Evolutionary conservation across 2,113 vertebrate genomes (phyloP).

Genomic region (Corydoras maculifer): DNA sequence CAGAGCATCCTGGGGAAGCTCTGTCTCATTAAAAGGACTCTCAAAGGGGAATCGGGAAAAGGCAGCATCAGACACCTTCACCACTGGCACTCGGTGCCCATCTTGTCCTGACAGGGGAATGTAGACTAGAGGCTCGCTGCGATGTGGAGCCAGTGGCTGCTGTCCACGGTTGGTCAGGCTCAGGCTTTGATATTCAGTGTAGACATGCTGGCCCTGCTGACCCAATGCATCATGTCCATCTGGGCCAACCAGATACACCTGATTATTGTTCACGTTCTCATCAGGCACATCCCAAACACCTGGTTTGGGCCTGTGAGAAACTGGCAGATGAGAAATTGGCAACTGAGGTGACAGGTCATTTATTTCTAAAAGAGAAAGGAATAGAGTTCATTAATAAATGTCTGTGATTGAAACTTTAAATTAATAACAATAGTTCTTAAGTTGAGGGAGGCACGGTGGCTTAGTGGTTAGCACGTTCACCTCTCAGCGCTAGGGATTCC

Average conservation of each 20-base stretch:
- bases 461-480: too few relatives aligned
- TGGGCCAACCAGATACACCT: constrained; percentile 78
- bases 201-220: constrained; percentile 80
- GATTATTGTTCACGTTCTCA: constrained; percentile 68
- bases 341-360: constrained; percentile 64
- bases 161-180: constrained; percentile 55
- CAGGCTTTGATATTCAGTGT: constrained; percentile 80
- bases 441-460: too few relatives aligned
- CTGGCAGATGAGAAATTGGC: constrained; percentile 60
- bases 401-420: too few relatives aligned
- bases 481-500: too few relatives aligned
- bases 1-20: constrained; percentile 78
- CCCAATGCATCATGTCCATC: constrained; percentile 67
- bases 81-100: constrained; percentile 73
- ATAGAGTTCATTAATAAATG: constrained; percentile 26
- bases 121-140: constrained; percentile 60
- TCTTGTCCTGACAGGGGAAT: constrained; percentile 65
- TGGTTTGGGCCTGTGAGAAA: constrained; percentile 68
- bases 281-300: constrained; percentile 86
- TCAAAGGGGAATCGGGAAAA: constrained; percentile 67
- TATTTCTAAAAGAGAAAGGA: constrained; percentile 61
- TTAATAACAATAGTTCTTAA: too few relatives aligned
- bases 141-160: constrained; percentile 61
- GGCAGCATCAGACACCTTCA: constrained; percentile 69
- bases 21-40: constrained; percentile 78